A percentile compares a stretch with the other conserved stretches of the same genome.
phyloP scores from a whole-genome alignment of 2,113 vertebrate genomes.

The Echinops telfairi region DNA sequence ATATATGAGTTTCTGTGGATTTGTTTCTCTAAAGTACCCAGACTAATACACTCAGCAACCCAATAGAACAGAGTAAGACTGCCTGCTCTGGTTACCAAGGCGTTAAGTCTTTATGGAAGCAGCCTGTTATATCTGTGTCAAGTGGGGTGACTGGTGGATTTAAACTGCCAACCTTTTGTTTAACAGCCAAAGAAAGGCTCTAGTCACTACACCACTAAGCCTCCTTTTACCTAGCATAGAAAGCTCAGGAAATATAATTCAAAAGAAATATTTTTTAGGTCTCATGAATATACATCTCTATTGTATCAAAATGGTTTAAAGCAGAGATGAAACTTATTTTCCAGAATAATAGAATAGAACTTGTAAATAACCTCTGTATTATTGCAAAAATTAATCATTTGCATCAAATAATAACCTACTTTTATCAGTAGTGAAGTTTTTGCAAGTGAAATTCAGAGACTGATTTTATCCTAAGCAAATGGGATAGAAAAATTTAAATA shows the following conservation, averaged over 20 bases:
- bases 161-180: neutral
- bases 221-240: neutral
- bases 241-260: neutral
- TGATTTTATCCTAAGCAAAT: conserved; percentile 11
- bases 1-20: no score
- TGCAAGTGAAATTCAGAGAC: neutral
- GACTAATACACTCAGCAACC: no score
- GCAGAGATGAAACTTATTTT: conserved; percentile 43
- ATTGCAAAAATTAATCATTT: conserved; percentile 19
- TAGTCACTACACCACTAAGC: neutral
- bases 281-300: neutral
- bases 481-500: neutral
- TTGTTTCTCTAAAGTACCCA: no score
- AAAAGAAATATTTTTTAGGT: neutral
- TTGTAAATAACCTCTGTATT: conserved; percentile 20
- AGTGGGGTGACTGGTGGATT: neutral
- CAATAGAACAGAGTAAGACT: neutral
- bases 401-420: neutral
- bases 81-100: neutral
- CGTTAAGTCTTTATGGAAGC: no score
- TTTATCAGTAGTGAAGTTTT: neutral
- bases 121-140: neutral
- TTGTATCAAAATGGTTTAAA: conserved; percentile 47
- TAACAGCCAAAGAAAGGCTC: neutral
- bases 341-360: neutral